A percentile compares a stretch with the other conserved stretches of the same genome.
These are phyloP conservation scores for Caenorhabditis plicata DNA, from an alignment of 2,888 invertebrate species.

Conservation along the genomic window DNA sequence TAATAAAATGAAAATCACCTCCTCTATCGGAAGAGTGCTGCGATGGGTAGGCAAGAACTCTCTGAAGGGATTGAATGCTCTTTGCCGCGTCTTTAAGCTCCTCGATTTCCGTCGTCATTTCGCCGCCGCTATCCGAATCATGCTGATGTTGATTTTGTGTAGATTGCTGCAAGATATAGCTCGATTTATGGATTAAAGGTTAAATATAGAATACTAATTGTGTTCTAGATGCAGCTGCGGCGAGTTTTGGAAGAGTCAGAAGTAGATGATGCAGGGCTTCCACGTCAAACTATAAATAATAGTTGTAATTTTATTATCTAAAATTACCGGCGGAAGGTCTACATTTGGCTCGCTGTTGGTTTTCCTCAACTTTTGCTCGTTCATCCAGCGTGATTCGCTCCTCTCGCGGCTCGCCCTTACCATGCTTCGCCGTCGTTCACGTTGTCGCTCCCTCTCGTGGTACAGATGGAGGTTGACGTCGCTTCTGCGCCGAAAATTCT, in stretches of 20 bases:
- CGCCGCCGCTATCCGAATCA: conserved; percentile 40
- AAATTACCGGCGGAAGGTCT: conserved; percentile 39
- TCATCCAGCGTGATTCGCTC: conserved; percentile 33
- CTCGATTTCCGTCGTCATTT: conserved; percentile 58
- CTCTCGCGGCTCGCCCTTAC: conserved; percentile 38
- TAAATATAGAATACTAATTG: conserved; percentile 1
- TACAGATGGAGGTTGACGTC: conserved; percentile 48
- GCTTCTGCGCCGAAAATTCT: conserved; percentile 43
- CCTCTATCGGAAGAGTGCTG: conserved; percentile 43
- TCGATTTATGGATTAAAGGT: too few relatives aligned
- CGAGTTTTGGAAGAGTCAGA: conserved; percentile 35
- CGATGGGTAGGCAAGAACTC: conserved; percentile 48
- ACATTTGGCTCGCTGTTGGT: conserved; percentile 60
- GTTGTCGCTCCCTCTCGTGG: conserved; percentile 32
- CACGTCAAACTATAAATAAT: conserved; percentile 35
- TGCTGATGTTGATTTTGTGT: conserved; percentile 8
- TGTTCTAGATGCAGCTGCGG: conserved; percentile 3
- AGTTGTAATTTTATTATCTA: neutral
- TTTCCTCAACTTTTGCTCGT: conserved; percentile 42
- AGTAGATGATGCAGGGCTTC: conserved; percentile 45
- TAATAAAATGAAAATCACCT: conserved; percentile 13
- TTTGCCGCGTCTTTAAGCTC: conserved; percentile 62
- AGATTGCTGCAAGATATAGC: neutral
- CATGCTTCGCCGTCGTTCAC: conserved; percentile 37
- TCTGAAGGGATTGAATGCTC: conserved; percentile 55